phyloP scores from a whole-genome alignment of 2,888 invertebrate genomes.

The Rhagophthalmus giganteus region DNA sequence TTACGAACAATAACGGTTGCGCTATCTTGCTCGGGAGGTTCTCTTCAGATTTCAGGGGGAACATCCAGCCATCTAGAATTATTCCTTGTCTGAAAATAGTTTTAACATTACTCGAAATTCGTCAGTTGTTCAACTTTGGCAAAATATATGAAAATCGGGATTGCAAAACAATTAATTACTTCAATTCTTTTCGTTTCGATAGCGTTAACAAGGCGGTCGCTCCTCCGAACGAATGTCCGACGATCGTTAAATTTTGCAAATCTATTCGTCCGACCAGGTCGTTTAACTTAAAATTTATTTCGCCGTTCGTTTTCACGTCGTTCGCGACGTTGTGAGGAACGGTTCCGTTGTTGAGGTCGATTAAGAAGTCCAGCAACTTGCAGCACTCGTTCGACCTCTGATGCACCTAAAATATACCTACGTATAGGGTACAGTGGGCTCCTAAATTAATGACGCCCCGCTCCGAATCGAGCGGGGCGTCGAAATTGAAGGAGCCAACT shows the following conservation, averaged over 20 bases:
- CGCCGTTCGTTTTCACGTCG: conserved; percentile 38
- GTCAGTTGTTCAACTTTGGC: too few relatives aligned
- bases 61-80: conserved; percentile 66
- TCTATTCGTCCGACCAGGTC: conserved; percentile 56
- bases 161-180: conserved; percentile 46
- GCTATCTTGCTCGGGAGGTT: conserved; percentile 50
- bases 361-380: conserved; percentile 57
- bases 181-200: conserved; percentile 58
- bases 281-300: conserved; percentile 42
- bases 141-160: neutral
- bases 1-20: conserved; percentile 61
- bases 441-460: too few relatives aligned
- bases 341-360: conserved; percentile 56
- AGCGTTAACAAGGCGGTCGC: conserved; percentile 62
- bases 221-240: conserved; percentile 71
- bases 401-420: conserved; percentile 56
- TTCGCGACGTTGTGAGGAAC: conserved; percentile 57
- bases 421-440: too few relatives aligned
- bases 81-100: conserved; percentile 54
- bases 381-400: conserved; percentile 58
- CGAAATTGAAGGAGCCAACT: too few relatives aligned
- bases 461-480: too few relatives aligned
- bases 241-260: conserved; percentile 55
- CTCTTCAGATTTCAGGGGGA: conserved; percentile 58
- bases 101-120: conserved; percentile 4